phyloP scores from a whole-genome alignment of 2,113 vertebrate genomes.

The Aleadryas rufinucha region DNA sequence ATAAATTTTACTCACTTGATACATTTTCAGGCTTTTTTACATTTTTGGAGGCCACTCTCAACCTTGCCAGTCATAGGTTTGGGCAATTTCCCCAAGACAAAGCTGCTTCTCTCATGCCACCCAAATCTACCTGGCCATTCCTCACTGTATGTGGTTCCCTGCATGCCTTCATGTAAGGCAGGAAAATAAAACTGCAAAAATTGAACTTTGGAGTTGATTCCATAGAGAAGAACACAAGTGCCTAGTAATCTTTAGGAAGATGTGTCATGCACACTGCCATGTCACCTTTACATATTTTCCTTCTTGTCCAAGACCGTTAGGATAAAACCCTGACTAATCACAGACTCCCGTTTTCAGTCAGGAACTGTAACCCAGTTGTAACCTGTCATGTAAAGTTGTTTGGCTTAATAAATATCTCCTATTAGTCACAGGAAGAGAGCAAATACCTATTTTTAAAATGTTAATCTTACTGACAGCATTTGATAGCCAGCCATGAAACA shows the following conservation, averaged over 20 bases:
- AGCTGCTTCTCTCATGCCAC: neutral
- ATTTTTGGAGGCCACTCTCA: neutral
- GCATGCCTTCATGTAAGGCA: neutral
- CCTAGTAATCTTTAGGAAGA: neutral
- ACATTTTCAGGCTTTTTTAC: rapidly evolving
- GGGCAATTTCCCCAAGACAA: neutral
- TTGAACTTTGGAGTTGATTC: neutral
- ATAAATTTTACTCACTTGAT: neutral
- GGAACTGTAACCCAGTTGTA: neutral
- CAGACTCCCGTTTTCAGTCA: neutral
- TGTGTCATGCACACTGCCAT: neutral
- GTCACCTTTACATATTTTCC: neutral
- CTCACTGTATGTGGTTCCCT: neutral
- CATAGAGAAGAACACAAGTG: neutral
- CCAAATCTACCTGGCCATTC: neutral
- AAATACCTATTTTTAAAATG: neutral
- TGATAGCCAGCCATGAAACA: neutral
- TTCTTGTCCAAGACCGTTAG: neutral
- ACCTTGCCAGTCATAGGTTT: neutral
- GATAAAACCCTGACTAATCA: neutral
- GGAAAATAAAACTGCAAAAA: neutral
- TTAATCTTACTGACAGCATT: neutral
- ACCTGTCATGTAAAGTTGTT: neutral
- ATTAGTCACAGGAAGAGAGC: neutral
- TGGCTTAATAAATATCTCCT: neutral